A percentile compares a stretch with the other conserved stretches of the same genome.
These are phyloP conservation scores for Sternotherus odoratus DNA, from an alignment of 2,797 vertebrate species.

Conservation along the genomic window DNA sequence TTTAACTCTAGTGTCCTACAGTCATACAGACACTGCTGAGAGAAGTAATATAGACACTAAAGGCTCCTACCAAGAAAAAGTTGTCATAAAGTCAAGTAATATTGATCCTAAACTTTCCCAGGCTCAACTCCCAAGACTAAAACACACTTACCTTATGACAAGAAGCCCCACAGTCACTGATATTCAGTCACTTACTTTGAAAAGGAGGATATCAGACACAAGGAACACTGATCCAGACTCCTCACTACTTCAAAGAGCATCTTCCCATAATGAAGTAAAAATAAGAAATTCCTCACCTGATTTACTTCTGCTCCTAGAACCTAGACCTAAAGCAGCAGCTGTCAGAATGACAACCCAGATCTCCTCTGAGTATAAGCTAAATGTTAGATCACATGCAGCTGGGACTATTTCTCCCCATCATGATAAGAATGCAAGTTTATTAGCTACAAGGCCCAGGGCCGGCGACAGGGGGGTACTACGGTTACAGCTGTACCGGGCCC, in stretches of 20 bases:
- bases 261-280: neutral
- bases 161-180: neutral
- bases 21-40: neutral
- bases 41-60: neutral
- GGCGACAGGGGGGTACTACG: no score
- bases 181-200: neutral
- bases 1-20: conserved; percentile 48
- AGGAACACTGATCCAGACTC: neutral
- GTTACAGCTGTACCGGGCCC: no score
- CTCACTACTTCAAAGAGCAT: neutral
- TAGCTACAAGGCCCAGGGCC: conserved; percentile 14
- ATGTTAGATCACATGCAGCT: neutral
- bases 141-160: neutral
- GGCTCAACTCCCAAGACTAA: conserved; percentile 2
- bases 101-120: neutral
- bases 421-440: neutral
- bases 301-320: neutral
- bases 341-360: neutral
- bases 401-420: fast-evolving
- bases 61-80: neutral
- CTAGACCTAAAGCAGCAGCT: neutral
- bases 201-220: neutral
- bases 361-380: neutral
- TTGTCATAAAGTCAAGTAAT: neutral
- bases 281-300: neutral